Conservation (phyloP, 2,797 vertebrate species). For the Chrysocyon brachyurus region DNA sequence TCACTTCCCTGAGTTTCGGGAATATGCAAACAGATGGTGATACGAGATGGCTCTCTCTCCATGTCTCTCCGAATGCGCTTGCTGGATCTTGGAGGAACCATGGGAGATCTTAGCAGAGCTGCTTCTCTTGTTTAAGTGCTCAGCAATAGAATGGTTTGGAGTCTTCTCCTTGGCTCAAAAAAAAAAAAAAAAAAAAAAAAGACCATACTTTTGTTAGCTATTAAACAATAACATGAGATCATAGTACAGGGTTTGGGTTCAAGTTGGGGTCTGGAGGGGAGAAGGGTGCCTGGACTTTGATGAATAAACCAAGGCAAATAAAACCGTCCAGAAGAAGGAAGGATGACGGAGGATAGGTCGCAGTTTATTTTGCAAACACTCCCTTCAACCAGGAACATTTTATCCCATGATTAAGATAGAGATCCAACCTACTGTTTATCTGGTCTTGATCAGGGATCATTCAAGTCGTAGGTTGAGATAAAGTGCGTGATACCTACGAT, state of each 20-base stretch:
- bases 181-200: not conserved
- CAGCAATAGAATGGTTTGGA: not conserved
- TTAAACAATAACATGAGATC: not conserved
- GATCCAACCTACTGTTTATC: not conserved
- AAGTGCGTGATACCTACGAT: not conserved
- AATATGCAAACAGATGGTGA: not conserved
- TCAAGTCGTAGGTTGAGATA: not conserved
- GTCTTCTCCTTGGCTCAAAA: not conserved
- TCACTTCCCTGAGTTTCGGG: not conserved
- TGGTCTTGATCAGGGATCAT: not conserved
- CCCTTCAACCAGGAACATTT: not conserved
- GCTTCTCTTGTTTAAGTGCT: not conserved
- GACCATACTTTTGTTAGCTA: not conserved
- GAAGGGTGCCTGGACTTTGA: not conserved
- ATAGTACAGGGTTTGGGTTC: not conserved
- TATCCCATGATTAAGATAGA: not conserved
- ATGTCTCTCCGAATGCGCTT: not conserved
- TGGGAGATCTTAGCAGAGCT: not conserved
- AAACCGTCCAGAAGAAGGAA: not conserved
- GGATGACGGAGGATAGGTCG: not conserved
- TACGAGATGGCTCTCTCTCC: not conserved
- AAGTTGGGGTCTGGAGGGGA: not conserved
- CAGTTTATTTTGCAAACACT: not conserved
- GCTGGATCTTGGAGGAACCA: not conserved
- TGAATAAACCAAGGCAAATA: not conserved